Conservation (phyloP, 2,888 invertebrate genomes). For the Polia nebulosa region DNA sequence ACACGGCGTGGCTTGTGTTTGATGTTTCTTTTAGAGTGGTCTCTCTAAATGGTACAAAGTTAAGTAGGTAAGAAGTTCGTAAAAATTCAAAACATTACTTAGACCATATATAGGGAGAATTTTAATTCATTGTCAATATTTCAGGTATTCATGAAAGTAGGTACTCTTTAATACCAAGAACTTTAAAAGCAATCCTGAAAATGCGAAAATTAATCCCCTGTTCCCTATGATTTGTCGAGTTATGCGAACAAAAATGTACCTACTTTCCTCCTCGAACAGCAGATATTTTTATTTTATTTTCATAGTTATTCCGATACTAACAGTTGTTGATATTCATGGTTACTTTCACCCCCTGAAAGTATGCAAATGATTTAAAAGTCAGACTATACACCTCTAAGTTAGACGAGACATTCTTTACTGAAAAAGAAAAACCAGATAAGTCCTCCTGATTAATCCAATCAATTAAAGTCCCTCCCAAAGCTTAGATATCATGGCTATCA, state of each 20-base stretch:
- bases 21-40: slow-evolving; percentile 30
- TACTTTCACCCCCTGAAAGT: not conserved
- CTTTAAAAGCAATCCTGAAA: not conserved
- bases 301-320: not conserved
- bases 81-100: not conserved
- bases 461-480: slow-evolving; percentile 33
- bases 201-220: not conserved
- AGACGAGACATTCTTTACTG: not conserved
- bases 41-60: slow-evolving; percentile 32
- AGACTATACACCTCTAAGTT: too few species aligned
- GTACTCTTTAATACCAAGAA: not conserved
- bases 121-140: not conserved
- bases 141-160: not conserved
- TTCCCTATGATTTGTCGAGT: not conserved
- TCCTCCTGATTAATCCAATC: slow-evolving; percentile 36
- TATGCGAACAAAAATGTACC: not conserved
- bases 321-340: not conserved
- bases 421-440: not conserved
- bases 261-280: not conserved
- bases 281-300: not conserved
- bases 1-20: slow-evolving; percentile 21
- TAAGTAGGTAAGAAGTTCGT: slow-evolving; percentile 18
- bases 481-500: slow-evolving; percentile 57
- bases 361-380: not conserved
- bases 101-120: not conserved